Evolutionary conservation across 2,888 invertebrate genomes (phyloP), one percentile per base, ranked within the genome.

Genomic region (Crematogaster levior): DNA sequence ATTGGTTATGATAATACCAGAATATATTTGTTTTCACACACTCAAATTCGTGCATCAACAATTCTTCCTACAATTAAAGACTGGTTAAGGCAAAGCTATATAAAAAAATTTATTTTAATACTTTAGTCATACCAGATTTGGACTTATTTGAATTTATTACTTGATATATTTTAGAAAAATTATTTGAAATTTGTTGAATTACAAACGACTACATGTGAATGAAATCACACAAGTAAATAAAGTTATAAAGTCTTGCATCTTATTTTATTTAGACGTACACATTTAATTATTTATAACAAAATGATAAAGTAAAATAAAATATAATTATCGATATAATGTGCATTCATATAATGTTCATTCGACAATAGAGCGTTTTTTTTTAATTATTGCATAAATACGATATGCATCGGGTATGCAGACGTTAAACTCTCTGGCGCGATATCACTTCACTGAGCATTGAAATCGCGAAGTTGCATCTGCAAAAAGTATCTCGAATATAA

Each of bases 341-440:
- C 10, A 48, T 51, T 48, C 34, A 34, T 30, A n/a, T n/a, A n/a
- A n/a, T n/a, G n/a, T n/a, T n/a, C n/a, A n/a, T n/a, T 68, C 24
- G 18, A 0, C 10, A 34, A 10, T 30, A 58, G 5, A 6, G 12
- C 34, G 4, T 7, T 24, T 51, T 37, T 37, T n/a, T 46, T 74
- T 9, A 15, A 43, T 12, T 53, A 51, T 48, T 56, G 70, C 75
- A 43, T 79, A 56, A 18, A 30, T 46, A 24, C 21, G 12, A 34
- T 37, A 24, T 10, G n/a, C 66, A 43, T 51, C 48, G 61, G 72
- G 58, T 72, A 51, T 63, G 88, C 83, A 58, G 63, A 77, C 89
- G 80, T 89, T 82, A 84, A 89, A 89, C 56, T 89, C 81, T 75
- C 89, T 9, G 60, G 1, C 18, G 37, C 30, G 30, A 61, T 21